Evolutionary conservation across 2,113 vertebrate species (phyloP).

Genomic region (Aldabrachelys gigantea): DNA sequence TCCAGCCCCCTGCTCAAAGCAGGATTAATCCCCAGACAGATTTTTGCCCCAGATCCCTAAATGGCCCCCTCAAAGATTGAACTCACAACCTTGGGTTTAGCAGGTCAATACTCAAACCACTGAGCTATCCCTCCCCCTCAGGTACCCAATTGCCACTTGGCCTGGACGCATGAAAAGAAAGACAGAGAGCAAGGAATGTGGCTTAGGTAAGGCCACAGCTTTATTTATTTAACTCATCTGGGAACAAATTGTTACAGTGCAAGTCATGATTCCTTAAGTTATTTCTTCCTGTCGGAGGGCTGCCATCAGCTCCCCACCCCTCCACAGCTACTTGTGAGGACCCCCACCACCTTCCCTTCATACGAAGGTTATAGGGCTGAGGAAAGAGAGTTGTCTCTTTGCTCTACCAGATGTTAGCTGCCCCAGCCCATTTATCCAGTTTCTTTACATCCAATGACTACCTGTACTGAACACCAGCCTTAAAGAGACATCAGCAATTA

Average conservation of each 20-base stretch:
- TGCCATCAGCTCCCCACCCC: background rate
- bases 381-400: background rate
- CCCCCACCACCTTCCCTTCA: background rate
- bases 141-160: background rate
- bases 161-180: background rate
- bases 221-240: background rate
- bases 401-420: background rate
- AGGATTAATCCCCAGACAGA: too few species aligned
- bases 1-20: too few species aligned
- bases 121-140: background rate
- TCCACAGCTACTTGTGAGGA: background rate
- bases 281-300: background rate
- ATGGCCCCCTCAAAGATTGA: too few species aligned
- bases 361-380: background rate
- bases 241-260: background rate
- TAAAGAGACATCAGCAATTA: background rate
- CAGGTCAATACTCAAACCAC: too few species aligned
- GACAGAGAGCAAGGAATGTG: background rate
- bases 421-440: background rate
- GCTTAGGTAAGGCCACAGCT: background rate
- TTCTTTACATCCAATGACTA: background rate
- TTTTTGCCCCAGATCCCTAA: too few species aligned
- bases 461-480: background rate
- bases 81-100: too few species aligned
- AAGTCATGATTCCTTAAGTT: background rate